A percentile compares a stretch with the other conserved stretches of the same genome.
Evolutionary conservation across 2,888 invertebrate genomes (phyloP).

Genomic region (Drosophila koepferae): DNA sequence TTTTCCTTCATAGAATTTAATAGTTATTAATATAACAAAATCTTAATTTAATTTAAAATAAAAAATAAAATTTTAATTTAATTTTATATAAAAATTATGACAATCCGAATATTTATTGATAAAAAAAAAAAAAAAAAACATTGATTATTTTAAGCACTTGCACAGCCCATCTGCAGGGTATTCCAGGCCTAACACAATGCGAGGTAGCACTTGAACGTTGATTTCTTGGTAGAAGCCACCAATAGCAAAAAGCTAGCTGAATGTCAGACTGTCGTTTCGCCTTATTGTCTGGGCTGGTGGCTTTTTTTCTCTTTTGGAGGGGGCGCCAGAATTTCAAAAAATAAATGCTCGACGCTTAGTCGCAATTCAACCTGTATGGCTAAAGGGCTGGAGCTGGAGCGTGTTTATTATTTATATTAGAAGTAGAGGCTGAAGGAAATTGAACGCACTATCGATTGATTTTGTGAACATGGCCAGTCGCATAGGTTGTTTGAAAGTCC

Average conservation of each 20-base stretch:
- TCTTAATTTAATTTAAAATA: too few relatives aligned
- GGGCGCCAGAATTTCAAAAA: constrained; percentile 70
- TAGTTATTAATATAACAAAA: too few relatives aligned
- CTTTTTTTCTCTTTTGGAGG: constrained; percentile 42
- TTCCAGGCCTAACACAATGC: constrained; percentile 1
- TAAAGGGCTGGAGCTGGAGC: constrained; percentile 61
- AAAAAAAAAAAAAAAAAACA: too few relatives aligned
- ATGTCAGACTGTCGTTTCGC: constrained; percentile 29
- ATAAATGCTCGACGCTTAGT: constrained; percentile 67
- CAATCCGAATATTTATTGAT: too few relatives aligned
- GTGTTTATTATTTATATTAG: constrained; percentile 18
- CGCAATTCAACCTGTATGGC: constrained; percentile 67
- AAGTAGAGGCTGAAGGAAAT: constrained; percentile 20
- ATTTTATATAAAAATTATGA: too few relatives aligned
- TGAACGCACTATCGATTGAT: constrained; percentile 64
- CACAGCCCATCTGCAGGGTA: constrained; percentile 23
- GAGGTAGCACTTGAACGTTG: constrained; percentile 37
- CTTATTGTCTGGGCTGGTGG: constrained; percentile 29
- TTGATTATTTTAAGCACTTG: neutral
- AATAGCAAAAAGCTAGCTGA: constrained; percentile 29
- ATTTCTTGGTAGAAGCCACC: constrained; percentile 44
- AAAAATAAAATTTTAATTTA: too few relatives aligned
- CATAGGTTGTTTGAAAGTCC: constrained; percentile 73
- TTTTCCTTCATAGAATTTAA: too few relatives aligned
- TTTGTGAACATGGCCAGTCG: constrained; percentile 71